Evolutionary conservation across 1,140 invertebrate species (phyloP), one percentile per base, ranked within the genome.

Genomic region (Drosophila tristis): DNA sequence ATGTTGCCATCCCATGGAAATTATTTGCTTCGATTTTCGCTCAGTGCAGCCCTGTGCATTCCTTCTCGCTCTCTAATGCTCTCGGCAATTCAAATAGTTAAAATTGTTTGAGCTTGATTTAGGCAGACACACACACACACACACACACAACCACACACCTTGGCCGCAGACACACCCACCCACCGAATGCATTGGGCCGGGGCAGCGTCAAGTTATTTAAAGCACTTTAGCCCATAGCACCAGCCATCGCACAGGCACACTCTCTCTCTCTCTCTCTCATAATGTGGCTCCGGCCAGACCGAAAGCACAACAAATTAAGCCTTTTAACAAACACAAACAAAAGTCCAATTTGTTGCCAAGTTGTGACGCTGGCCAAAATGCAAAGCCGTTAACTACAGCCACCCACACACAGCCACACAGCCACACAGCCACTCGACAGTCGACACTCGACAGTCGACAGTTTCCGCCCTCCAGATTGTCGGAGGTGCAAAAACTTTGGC

Each of bases 241-340:
- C 7, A 5, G 20, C 39, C 48, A 43, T n/a, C 9, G 35, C 20
- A 13, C 29, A 23, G 16, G 15, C 62, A 65, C 31, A 15, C 58
- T 31, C 29, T n/a, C 31, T 13, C 26, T 20, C 15, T 29, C 7
- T 31, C 60, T 66, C 29, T 45, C 73, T 63, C 55, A 86, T 86
- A 86, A 86, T 81, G 65, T 87, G 81, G 72, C 70, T 78, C 48
- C 58, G 61, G 64, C 68, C 74, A 74, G 80, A 74, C 81, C 78
- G 60, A 78, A 78, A 72, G 66, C 70, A 79, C 78, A 87, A 89
- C 79, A 87, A 87, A 89, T 87, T 87, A 87, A 87, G 82, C 82
- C 84, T 87, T 87, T 87, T 82, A 87, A 65, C 84, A 87, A 87
- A 87, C 82, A 87, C 78, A 87, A 87, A 89, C 84, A 87, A 87